These are phyloP conservation scores for Pollenia angustigena DNA, from an alignment of 2,888 invertebrate genomes.

Conservation along the genomic window DNA sequence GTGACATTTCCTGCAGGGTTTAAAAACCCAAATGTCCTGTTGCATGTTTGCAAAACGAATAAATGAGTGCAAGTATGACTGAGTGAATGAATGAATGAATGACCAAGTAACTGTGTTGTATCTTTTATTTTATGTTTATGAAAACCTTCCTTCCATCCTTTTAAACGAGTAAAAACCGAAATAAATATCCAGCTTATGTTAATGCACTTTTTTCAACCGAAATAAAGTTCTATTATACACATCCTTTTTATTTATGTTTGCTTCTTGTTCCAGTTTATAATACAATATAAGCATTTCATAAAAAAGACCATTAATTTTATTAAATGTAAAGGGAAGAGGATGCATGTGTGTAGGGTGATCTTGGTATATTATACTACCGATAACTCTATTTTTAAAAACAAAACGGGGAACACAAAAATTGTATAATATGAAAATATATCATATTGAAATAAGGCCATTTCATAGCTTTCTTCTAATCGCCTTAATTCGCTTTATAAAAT, in stretches of 20 bases:
- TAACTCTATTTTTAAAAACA: too few relatives aligned
- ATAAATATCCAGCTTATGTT: slow-evolving; percentile 57
- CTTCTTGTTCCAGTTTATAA: neutral
- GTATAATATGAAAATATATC: too few relatives aligned
- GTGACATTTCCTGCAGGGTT: too few relatives aligned
- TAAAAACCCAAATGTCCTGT: slow-evolving; percentile 50
- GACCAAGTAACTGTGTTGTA: slow-evolving; percentile 33
- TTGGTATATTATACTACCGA: neutral
- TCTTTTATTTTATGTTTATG: slow-evolving; percentile 49
- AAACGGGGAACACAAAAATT: too few relatives aligned
- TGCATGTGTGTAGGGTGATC: neutral
- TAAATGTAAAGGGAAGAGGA: neutral
- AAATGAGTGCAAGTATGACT: neutral
- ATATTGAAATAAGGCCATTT: too few relatives aligned
- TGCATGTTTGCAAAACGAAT: slow-evolving; percentile 54
- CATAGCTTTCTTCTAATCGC: too few relatives aligned
- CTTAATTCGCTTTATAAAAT: too few relatives aligned
- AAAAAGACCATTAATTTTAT: slow-evolving; percentile 9
- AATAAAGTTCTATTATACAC: slow-evolving; percentile 49
- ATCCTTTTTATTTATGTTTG: neutral
- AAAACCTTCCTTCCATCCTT: slow-evolving; percentile 16
- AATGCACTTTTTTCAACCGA: slow-evolving; percentile 49
- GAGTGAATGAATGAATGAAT: slow-evolving; percentile 27
- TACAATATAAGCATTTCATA: neutral
- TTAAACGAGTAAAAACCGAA: slow-evolving; percentile 18